Conservation (phyloP, 2,797 vertebrate species). For the Erethizon dorsatum region DNA sequence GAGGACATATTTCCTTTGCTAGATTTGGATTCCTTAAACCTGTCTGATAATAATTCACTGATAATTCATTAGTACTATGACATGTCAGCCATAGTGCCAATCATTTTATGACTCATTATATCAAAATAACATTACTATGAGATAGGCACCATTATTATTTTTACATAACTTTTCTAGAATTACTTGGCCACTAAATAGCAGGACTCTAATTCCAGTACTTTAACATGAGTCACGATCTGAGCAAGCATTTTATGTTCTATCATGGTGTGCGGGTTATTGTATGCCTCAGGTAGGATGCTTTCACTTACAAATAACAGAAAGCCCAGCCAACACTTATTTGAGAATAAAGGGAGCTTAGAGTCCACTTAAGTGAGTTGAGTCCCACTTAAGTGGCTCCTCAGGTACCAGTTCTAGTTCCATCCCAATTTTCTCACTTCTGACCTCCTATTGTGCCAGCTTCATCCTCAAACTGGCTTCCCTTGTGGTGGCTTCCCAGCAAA, state of each 20-base stretch:
- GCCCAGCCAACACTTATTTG: neutral
- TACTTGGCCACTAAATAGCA: neutral
- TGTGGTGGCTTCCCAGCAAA: neutral
- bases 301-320: slow-evolving; percentile 51
- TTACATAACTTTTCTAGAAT: neutral
- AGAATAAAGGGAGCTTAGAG: neutral
- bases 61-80: neutral
- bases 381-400: neutral
- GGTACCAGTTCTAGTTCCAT: neutral
- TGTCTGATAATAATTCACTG: neutral
- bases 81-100: neutral
- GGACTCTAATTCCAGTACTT: slow-evolving; percentile 12
- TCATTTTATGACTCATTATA: slow-evolving; percentile 17
- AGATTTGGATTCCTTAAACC: slow-evolving; percentile 11
- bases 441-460: neutral
- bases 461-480: neutral
- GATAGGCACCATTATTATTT: neutral
- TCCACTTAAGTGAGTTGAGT: neutral
- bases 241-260: neutral
- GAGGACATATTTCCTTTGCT: neutral
- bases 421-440: neutral
- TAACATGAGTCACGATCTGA: neutral
- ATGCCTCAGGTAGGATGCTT: neutral
- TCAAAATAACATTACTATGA: neutral
- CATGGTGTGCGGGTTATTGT: neutral